These are phyloP conservation scores for Plumapathes pennacea DNA, from an alignment of 92 coral and sea anemone genomes.

Conservation along the genomic window DNA sequence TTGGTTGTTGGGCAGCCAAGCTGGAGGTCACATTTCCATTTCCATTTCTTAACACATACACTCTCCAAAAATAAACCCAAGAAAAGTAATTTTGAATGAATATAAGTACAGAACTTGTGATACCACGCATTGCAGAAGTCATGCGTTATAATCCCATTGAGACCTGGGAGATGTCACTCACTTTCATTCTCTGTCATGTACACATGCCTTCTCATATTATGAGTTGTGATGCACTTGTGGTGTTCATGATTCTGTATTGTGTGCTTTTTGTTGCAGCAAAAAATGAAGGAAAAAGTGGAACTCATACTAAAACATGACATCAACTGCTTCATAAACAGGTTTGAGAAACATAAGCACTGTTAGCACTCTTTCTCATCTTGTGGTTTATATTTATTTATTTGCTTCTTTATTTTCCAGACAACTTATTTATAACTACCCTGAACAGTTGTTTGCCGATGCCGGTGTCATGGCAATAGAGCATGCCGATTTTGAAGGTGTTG, in stretches of 20 bases:
- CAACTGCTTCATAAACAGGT: constrained; percentile 96
- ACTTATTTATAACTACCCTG: constrained; percentile 94
- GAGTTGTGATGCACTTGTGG: too few relatives aligned
- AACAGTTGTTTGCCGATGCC: constrained; percentile 95
- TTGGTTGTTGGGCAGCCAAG: neutral
- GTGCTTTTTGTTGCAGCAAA: constrained; percentile 49
- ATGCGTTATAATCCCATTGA: too few relatives aligned
- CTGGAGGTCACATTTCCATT: neutral
- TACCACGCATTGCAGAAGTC: too few relatives aligned
- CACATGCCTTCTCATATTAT: too few relatives aligned
- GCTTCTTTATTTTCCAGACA: constrained; percentile 50
- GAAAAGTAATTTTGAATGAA: too few relatives aligned
- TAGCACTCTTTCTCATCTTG: neutral
- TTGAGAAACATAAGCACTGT: neutral
- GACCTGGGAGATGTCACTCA: too few relatives aligned
- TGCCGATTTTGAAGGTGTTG: constrained; percentile 99
- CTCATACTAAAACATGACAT: constrained; percentile 92
- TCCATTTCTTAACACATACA: too few relatives aligned
- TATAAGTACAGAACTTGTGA: too few relatives aligned
- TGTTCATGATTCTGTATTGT: neutral
- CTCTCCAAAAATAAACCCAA: too few relatives aligned
- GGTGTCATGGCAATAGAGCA: constrained; percentile 99
- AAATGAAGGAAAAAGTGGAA: constrained; percentile 97
- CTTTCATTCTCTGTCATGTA: too few relatives aligned
- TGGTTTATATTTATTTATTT: neutral